These are phyloP conservation scores for Petrocephalus zakoni DNA, from an alignment of 2,113 vertebrate species.

Conservation along the genomic window DNA sequence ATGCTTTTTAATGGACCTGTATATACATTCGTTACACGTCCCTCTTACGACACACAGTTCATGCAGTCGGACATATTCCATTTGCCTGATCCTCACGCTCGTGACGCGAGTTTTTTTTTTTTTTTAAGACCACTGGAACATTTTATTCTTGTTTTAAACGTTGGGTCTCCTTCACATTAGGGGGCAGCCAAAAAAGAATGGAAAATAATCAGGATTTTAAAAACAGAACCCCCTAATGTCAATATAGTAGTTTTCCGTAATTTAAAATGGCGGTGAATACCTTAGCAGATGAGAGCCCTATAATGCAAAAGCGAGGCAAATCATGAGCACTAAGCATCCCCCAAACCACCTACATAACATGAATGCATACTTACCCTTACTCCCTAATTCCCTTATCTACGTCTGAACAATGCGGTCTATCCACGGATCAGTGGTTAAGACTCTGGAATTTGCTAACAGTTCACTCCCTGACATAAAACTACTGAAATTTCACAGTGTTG, in stretches of 20 bases:
- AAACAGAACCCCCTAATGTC: neutral
- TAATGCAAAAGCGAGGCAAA: neutral
- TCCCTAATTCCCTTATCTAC: neutral
- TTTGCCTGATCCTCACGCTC: neutral
- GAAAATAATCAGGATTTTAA: conserved; percentile 4
- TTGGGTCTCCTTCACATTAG: neutral
- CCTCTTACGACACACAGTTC: neutral
- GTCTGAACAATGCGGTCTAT: neutral
- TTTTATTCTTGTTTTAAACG: neutral
- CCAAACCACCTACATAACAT: neutral
- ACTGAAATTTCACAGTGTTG: neutral
- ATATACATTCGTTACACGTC: neutral
- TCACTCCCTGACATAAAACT: neutral
- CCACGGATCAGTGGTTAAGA: neutral
- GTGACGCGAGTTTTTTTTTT: neutral
- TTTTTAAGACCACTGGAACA: neutral
- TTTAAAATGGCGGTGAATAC: neutral
- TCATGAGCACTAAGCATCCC: neutral
- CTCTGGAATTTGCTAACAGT: neutral
- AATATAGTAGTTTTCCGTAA: neutral
- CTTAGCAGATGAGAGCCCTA: neutral
- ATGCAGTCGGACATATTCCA: neutral
- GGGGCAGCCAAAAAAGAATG: neutral
- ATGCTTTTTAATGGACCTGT: neutral
- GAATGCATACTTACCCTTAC: neutral